Conservation (phyloP, 2,797 vertebrate genomes). For the Oreochromis grahami region DNA sequence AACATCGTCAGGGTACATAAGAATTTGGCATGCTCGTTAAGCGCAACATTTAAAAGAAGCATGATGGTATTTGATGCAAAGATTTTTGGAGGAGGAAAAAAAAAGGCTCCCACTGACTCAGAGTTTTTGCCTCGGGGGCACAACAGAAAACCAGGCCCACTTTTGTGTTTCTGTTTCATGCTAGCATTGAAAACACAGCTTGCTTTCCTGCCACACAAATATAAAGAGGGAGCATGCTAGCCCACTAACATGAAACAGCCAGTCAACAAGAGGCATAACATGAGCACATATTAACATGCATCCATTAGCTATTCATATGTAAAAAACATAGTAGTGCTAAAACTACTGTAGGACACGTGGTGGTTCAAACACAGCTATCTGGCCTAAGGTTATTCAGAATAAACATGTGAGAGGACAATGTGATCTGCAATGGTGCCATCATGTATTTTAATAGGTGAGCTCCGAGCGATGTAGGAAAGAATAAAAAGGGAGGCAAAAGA, state of each 20-base stretch:
- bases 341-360: conserved; percentile 19
- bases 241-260: conserved; percentile 4
- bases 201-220: conserved; percentile 34
- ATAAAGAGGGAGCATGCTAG: conserved; percentile 46
- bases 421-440: not conserved
- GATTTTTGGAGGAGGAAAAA: conserved; percentile 18
- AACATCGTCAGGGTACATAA: not conserved
- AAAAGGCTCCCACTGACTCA: conserved; percentile 41
- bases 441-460: not conserved
- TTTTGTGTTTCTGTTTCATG: conserved; percentile 41
- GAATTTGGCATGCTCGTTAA: conserved; percentile 18
- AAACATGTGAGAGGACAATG: conserved; percentile 22
- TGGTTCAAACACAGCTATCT: conserved; percentile 5
- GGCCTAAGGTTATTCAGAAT: conserved; percentile 23
- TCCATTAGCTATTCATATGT: conserved; percentile 23
- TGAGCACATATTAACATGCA: conserved; percentile 23
- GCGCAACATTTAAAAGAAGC: not conserved
- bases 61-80: conserved; percentile 21
- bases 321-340: conserved; percentile 7
- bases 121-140: conserved; percentile 25
- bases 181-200: conserved; percentile 29
- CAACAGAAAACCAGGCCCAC: conserved; percentile 34
- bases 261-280: conserved; percentile 7
- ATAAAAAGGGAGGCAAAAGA: not conserved
- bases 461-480: not conserved